phyloP scores from a whole-genome alignment of 2,797 vertebrate genomes.

The Spea hammondii region DNA sequence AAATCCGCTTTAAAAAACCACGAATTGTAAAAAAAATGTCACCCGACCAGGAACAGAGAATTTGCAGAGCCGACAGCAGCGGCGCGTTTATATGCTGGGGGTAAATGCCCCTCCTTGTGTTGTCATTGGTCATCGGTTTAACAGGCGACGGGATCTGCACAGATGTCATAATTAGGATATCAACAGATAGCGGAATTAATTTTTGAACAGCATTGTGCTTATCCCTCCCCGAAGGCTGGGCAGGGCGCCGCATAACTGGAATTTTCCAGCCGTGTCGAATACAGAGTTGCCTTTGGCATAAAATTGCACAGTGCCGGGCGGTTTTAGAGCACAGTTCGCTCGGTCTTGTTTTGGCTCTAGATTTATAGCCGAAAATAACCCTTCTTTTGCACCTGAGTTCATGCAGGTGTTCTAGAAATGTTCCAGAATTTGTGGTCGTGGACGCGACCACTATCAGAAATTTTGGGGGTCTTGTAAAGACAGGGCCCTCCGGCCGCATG shows the following conservation, averaged over 20 bases:
- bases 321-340: background rate
- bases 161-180: slow-evolving; percentile 29
- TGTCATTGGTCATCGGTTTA: slow-evolving; percentile 26
- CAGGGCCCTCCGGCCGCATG: no score
- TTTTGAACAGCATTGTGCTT: slow-evolving; percentile 45
- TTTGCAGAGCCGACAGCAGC: background rate
- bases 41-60: background rate
- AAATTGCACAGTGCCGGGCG: background rate
- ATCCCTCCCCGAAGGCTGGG: slow-evolving; percentile 37
- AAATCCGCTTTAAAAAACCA: background rate
- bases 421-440: no score
- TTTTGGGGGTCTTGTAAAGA: no score
- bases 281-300: slow-evolving; percentile 23
- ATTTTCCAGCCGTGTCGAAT: slow-evolving; percentile 26
- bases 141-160: slow-evolving; percentile 23
- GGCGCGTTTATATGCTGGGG: slow-evolving; percentile 15
- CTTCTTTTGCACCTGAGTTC: no score
- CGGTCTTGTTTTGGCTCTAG: background rate
- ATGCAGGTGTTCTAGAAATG: no score
- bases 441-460: no score
- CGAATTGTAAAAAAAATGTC: background rate
- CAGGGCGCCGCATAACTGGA: slow-evolving; percentile 1
- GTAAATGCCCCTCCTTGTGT: slow-evolving; percentile 31
- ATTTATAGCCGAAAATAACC: no score
- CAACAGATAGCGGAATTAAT: slow-evolving; percentile 32